Percentiles rank a stretch among this genome's conserved stretches.
Conservation (phyloP, 1,140 invertebrate species). For the Parapsyche elsis region DNA sequence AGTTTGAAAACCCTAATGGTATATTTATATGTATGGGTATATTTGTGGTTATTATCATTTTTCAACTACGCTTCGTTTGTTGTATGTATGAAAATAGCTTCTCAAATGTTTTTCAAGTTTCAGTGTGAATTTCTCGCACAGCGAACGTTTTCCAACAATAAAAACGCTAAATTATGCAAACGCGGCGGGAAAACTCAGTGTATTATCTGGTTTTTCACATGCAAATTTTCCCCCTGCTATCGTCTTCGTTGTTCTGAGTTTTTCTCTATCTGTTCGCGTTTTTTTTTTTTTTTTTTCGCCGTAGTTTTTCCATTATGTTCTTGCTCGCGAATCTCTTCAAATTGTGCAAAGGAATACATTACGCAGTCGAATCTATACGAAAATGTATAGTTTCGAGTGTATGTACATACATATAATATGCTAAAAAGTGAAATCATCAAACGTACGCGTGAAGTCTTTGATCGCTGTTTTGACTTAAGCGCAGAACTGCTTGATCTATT, state of each 20-base stretch:
- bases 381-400: too few relatives aligned
- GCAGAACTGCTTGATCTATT: too few relatives aligned
- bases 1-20: too few relatives aligned
- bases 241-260: background rate
- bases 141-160: background rate
- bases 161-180: constrained; percentile 28
- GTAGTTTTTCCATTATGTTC: too few relatives aligned
- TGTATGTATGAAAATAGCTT: background rate
- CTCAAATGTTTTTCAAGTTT: background rate
- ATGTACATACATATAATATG: too few relatives aligned
- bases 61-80: background rate
- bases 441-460: too few relatives aligned
- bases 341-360: too few relatives aligned
- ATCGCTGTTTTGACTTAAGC: too few relatives aligned
- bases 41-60: background rate
- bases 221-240: background rate
- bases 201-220: constrained; percentile 27
- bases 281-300: background rate
- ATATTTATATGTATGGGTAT: too few relatives aligned
- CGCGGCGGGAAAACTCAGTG: constrained; percentile 9
- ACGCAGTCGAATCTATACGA: too few relatives aligned
- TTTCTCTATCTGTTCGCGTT: background rate
- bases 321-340: too few relatives aligned
- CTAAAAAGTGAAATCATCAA: too few relatives aligned
- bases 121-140: background rate